Evolutionary conservation across 2,113 vertebrate species (phyloP), one percentile per base, ranked within the genome.

Genomic region (Petroica traversi): DNA sequence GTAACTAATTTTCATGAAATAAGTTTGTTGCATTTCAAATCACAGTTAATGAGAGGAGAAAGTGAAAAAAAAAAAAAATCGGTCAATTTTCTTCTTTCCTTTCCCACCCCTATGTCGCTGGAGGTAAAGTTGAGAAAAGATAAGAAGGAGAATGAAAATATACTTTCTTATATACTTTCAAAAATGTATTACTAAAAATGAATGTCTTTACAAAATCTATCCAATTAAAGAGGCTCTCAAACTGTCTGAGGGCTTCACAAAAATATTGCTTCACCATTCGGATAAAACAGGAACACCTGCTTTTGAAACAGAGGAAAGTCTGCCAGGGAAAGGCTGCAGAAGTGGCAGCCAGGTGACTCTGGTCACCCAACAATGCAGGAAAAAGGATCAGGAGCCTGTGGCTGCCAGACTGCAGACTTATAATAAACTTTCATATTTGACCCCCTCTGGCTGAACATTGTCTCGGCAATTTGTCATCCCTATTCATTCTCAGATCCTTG

Each of bases 41-140:
- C 24, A 91, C 73, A 83, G 91, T 75, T 64, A 68, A 79, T 24
- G 14, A 94, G 85, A 69, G 34, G 11, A 71, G 20, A 80, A 88
- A 46, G 24, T 34, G n/a, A 31, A 52, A 68, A 69, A 83, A 45
- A 51, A 38, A 40, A 49, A 74, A 83, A 26, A 5, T 1, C 14
- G 59, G 28, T 36, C 22, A 3, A 29, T 79, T 54, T 76, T n/a
- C 54, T 79, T 89, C 31, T 43, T 59, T 61, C 7, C 19, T 41
- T 69, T 90, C 24, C 41, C 29, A 54, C 36, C 12, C 24, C 14
- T 67, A 4, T 63, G 61, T 59, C n/a, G 22, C 19, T 59, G 25
- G 51, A 79, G 36, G 34, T 20, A 7, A 93, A 88, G 7, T 20
- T 17, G 9, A 22, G n/a, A 8, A 13, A 64, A 48, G 48, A 83